Evolutionary conservation across 2,113 vertebrate genomes (phyloP).

Genomic region (Monopterus albus): DNA sequence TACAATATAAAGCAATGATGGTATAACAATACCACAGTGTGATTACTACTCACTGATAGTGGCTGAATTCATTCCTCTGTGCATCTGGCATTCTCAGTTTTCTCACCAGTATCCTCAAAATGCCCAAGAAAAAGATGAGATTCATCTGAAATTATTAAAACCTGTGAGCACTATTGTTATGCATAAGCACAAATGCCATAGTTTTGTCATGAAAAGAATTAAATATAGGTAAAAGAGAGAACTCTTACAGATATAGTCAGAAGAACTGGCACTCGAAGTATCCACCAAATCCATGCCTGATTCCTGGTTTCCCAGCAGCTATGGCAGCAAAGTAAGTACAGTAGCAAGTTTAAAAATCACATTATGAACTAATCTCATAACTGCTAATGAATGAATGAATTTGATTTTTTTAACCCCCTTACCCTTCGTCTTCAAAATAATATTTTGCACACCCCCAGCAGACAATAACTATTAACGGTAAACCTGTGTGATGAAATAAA

Average conservation of each 20-base stretch:
- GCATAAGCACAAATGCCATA: too few species aligned
- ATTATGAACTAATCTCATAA: not conserved
- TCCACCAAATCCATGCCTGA: slow-evolving; percentile 90
- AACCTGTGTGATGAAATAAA: slow-evolving; percentile 77
- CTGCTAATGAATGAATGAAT: not conserved
- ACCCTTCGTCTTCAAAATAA: slow-evolving; percentile 91
- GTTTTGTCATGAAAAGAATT: not conserved
- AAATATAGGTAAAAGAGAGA: not conserved
- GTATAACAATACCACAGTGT: too few species aligned
- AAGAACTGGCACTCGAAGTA: slow-evolving; percentile 91
- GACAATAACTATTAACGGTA: slow-evolving; percentile 83
- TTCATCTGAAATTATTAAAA: slow-evolving; percentile 73
- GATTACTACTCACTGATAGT: slow-evolving; percentile 77
- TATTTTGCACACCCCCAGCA: slow-evolving; percentile 88
- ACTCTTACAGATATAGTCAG: slow-evolving; percentile 89
- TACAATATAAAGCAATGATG: too few species aligned
- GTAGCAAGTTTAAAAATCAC: too few species aligned
- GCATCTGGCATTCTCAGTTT: slow-evolving; percentile 79
- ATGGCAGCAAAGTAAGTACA: not conserved
- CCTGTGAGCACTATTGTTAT: too few species aligned
- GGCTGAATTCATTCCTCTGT: slow-evolving; percentile 76
- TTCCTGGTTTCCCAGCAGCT: slow-evolving; percentile 93
- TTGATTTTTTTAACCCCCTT: slow-evolving; percentile 33
- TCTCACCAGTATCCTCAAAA: slow-evolving; percentile 77
- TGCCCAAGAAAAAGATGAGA: slow-evolving; percentile 79